These are phyloP conservation scores for Odontamblyopus rebecca DNA, from an alignment of 2,797 vertebrate genomes.

Conservation along the genomic window DNA sequence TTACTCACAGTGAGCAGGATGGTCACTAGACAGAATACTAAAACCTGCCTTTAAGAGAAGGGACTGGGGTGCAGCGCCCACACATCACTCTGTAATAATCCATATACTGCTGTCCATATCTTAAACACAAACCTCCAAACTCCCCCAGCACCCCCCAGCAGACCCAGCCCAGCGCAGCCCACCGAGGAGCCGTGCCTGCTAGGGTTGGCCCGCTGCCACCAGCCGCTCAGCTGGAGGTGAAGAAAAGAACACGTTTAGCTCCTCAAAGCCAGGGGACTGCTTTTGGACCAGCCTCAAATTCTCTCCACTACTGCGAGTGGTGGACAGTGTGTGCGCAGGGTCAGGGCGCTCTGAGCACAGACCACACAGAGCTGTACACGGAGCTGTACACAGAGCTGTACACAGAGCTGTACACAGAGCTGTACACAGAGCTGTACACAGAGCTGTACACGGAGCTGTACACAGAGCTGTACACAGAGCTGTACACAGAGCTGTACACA, in stretches of 20 bases:
- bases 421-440: neutral
- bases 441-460: constrained; percentile 36
- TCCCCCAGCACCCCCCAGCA: constrained; percentile 26
- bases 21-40: constrained; percentile 14
- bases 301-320: constrained; percentile 32
- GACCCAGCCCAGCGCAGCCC: neutral
- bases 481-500: constrained; percentile 51
- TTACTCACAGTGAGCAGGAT: neutral
- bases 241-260: constrained; percentile 58
- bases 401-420: neutral
- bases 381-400: neutral
- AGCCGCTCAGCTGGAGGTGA: constrained; percentile 73
- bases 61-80: constrained; percentile 46
- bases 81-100: constrained; percentile 67
- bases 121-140: constrained; percentile 62
- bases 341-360: constrained; percentile 59
- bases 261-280: constrained; percentile 61
- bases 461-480: neutral
- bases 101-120: constrained; percentile 63
- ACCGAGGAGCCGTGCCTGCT: constrained; percentile 58
- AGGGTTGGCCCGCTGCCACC: constrained; percentile 74
- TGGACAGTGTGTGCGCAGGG: constrained; percentile 40
- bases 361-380: constrained; percentile 4
- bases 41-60: constrained; percentile 11
- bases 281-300: constrained; percentile 68